Conservation (phyloP, 2,888 invertebrate genomes). For the Lasioglossum villosulum region DNA sequence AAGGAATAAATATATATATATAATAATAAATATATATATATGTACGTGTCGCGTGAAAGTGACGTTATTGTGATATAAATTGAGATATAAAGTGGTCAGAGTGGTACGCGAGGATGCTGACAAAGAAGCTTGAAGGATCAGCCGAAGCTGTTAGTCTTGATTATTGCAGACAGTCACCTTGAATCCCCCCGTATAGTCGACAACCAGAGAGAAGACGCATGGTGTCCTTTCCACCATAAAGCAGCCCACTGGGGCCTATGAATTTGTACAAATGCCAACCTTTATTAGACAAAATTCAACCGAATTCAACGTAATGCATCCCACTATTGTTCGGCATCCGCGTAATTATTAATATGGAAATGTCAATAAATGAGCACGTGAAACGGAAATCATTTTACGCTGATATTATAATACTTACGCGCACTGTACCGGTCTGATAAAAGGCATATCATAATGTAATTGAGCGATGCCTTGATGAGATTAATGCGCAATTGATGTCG, state of each 20-base stretch:
- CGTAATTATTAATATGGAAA: neutral
- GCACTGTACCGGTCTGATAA: neutral
- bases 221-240: conserved; percentile 61
- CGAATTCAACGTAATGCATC: conserved; percentile 28
- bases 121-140: conserved; percentile 82
- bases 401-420: neutral
- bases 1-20: neutral
- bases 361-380: neutral
- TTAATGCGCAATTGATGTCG: neutral
- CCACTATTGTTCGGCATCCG: conserved; percentile 1
- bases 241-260: conserved; percentile 70
- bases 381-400: conserved; percentile 6
- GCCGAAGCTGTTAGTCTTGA: conserved; percentile 83
- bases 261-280: conserved; percentile 75
- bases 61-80: conserved; percentile 83
- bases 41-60: conserved; percentile 74
- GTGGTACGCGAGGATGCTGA: conserved; percentile 66
- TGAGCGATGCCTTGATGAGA: conserved; percentile 5
- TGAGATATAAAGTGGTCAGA: conserved; percentile 80
- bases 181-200: conserved; percentile 68
- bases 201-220: conserved; percentile 74
- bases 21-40: neutral
- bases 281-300: conserved; percentile 67
- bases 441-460: conserved; percentile 5
- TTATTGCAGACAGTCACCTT: conserved; percentile 82